A percentile compares a stretch with the other conserved stretches of the same genome.
Conservation (phyloP, 2,797 vertebrate species). For the Agapornis canus region DNA sequence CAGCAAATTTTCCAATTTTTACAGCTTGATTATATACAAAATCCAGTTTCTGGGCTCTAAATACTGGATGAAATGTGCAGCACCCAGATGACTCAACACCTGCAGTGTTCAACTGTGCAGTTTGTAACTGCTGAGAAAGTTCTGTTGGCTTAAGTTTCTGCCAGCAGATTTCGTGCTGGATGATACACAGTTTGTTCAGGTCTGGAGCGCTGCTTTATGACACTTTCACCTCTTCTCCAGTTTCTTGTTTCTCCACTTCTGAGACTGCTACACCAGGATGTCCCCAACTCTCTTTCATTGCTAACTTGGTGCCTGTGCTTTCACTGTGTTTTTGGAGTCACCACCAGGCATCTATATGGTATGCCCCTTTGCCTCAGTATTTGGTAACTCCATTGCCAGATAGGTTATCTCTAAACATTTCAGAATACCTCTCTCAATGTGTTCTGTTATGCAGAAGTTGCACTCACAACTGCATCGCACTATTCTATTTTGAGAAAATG, state of each 20-base stretch:
- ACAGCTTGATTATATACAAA: not conserved
- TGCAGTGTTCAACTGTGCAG: not conserved
- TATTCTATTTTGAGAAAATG: not conserved
- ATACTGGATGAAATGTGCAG: not conserved
- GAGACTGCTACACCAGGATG: not conserved
- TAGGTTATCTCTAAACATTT: not conserved
- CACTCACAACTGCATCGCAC: not conserved
- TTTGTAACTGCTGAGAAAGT: not conserved
- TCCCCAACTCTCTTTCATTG: not conserved
- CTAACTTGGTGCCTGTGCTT: not conserved
- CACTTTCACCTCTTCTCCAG: not conserved
- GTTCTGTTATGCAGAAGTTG: not conserved
- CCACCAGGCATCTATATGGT: not conserved
- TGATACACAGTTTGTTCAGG: not conserved
- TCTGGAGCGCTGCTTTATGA: not conserved
- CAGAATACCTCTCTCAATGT: not conserved
- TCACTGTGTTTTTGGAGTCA: fast-evolving
- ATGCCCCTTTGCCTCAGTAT: not conserved
- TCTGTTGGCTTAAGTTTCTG: not conserved
- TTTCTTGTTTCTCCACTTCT: not conserved
- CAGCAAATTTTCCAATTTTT: not conserved
- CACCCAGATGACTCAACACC: not conserved
- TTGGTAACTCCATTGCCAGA: not conserved
- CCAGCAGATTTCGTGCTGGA: not conserved
- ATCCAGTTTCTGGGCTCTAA: not conserved